Conservation (phyloP, 2,888 invertebrate species). For the Erpobdella octoculata region DNA sequence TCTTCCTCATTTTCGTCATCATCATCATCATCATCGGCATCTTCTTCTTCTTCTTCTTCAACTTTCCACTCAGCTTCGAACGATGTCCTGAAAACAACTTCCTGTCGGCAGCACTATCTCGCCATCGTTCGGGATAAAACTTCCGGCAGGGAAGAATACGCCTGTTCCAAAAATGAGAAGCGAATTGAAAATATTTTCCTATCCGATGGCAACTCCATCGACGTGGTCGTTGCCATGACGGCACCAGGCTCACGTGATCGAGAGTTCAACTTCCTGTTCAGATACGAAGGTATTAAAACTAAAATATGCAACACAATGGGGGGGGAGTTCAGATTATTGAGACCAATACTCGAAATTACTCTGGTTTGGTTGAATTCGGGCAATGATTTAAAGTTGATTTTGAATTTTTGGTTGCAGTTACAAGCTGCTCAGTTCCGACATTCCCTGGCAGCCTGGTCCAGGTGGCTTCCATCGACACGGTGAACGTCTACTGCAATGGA, state of each 20-base stretch:
- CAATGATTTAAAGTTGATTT: neutral
- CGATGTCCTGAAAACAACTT: neutral
- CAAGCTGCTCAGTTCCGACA: constrained; percentile 22
- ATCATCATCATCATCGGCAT: too few relatives aligned
- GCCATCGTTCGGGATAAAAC: neutral
- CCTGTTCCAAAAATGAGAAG: neutral
- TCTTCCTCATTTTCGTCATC: too few relatives aligned
- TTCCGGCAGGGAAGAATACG: neutral
- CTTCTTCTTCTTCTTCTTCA: too few relatives aligned
- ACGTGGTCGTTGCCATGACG: constrained; percentile 7
- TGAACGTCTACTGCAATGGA: constrained; percentile 27
- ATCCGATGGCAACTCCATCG: constrained; percentile 24
- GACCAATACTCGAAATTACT: too few relatives aligned
- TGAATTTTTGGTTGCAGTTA: constrained; percentile 13
- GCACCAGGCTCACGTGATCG: neutral
- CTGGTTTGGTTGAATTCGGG: neutral
- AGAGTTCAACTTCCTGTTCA: constrained; percentile 21
- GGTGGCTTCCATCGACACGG: constrained; percentile 22
- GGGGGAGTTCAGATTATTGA: too few relatives aligned
- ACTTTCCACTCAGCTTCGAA: too few relatives aligned
- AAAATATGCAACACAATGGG: too few relatives aligned
- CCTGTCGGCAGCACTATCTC: neutral
- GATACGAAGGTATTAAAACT: constrained; percentile 25
- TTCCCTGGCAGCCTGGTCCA: constrained; percentile 26
- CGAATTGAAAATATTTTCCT: constrained; percentile 19